These are phyloP conservation scores for Axinella damicornis DNA, from an alignment of 37 sponge, comb jelly and placozoan species.

Conservation along the genomic window DNA sequence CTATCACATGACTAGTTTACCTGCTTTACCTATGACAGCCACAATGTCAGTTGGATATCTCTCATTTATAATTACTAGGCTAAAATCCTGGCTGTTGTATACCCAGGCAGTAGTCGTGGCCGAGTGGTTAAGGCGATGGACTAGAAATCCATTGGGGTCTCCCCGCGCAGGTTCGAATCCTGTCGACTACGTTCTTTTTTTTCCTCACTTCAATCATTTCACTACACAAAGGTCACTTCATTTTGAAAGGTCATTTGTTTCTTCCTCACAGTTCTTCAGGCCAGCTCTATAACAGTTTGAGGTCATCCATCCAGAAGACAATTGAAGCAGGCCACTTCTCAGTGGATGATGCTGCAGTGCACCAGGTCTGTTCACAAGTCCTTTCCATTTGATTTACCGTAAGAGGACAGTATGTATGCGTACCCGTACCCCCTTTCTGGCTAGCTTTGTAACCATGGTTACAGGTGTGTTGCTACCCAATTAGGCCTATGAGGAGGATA, in stretches of 20 bases:
- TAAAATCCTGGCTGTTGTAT: not conserved
- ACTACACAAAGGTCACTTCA: too few species aligned
- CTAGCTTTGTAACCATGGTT: too few species aligned
- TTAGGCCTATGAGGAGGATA: too few species aligned
- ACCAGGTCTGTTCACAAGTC: conserved; percentile 15
- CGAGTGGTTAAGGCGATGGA: conserved; percentile 77
- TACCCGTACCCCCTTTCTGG: too few species aligned
- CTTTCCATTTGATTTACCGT: too few species aligned
- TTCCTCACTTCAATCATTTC: not conserved
- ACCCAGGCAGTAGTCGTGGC: conserved; percentile 46
- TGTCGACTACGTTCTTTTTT: conserved; percentile 64
- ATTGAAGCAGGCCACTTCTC: conserved; percentile 18
- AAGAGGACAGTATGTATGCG: too few species aligned
- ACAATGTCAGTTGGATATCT: too few species aligned
- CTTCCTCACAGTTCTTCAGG: conserved; percentile 3
- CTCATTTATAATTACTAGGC: too few species aligned
- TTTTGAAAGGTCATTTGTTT: not conserved
- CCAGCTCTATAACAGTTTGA: conserved; percentile 21
- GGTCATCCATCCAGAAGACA: not conserved
- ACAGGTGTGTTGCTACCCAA: too few species aligned
- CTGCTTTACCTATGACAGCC: too few species aligned
- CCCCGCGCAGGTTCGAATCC: conserved; percentile 82
- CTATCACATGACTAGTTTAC: too few species aligned
- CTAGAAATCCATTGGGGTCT: conserved; percentile 79
- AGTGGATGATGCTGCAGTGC: not conserved